Conservation (phyloP, 2,888 invertebrate species). For the Callinectes sapidus region DNA sequence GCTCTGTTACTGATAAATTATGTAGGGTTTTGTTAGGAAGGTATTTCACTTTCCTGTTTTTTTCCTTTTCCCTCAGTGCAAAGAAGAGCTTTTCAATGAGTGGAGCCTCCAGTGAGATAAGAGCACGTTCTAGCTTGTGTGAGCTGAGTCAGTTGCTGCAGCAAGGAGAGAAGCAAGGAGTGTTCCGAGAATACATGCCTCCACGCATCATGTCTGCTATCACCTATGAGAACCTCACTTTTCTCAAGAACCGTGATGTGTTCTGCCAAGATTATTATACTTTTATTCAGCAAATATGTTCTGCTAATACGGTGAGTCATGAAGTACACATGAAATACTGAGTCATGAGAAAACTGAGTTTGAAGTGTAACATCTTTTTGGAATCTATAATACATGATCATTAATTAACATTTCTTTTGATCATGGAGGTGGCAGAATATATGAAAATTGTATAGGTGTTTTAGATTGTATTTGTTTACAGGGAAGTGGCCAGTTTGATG, state of each 20-base stretch:
- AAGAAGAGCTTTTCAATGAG: constrained; percentile 64
- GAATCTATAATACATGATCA: not conserved
- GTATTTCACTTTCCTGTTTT: not conserved
- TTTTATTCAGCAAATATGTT: constrained; percentile 76
- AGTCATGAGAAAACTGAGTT: not conserved
- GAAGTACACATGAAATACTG: not conserved
- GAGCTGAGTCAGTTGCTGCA: constrained; percentile 78
- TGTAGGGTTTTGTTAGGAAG: not conserved
- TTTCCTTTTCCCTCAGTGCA: constrained; percentile 43
- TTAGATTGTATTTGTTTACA: not conserved
- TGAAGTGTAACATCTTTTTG: not conserved
- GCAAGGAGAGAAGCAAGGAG: constrained; percentile 74
- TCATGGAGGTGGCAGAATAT: not conserved
- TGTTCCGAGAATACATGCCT: constrained; percentile 72
- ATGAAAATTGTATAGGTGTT: not conserved
- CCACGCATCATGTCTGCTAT: constrained; percentile 73
- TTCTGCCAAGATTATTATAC: constrained; percentile 77
- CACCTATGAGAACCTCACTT: constrained; percentile 77
- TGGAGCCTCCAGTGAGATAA: constrained; percentile 61
- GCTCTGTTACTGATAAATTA: no score
- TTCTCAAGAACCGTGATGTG: constrained; percentile 77
- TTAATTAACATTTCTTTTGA: not conserved
- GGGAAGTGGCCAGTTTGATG: constrained; percentile 44
- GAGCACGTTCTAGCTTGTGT: constrained; percentile 76
- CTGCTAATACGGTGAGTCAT: constrained; percentile 73